Percentiles rank a stretch among this genome's conserved stretches.
These are phyloP conservation scores for Melanostoma scalare DNA, from an alignment of 2,888 invertebrate species.

Conservation along the genomic window DNA sequence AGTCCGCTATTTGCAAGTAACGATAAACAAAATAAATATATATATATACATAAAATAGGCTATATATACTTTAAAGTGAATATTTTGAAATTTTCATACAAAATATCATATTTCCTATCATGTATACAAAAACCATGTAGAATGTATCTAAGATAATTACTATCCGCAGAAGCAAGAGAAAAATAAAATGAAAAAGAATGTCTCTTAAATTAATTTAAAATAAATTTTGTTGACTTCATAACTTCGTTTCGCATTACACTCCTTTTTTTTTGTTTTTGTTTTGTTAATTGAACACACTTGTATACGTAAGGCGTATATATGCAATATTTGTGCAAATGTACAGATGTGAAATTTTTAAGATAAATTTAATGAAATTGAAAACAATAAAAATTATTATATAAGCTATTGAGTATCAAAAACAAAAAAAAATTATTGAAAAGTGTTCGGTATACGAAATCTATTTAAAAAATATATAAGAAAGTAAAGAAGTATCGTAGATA, in stretches of 20 bases:
- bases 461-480: slow-evolving; percentile 54
- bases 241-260: slow-evolving; percentile 26
- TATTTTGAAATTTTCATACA: slow-evolving; percentile 52
- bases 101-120: slow-evolving; percentile 55
- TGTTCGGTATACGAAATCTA: slow-evolving; percentile 68
- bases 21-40: slow-evolving; percentile 19
- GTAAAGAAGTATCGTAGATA: slow-evolving; percentile 58
- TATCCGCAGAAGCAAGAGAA: slow-evolving; percentile 9
- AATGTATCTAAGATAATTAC: slow-evolving; percentile 37
- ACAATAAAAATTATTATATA: slow-evolving; percentile 66
- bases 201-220: slow-evolving; percentile 5
- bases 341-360: slow-evolving; percentile 65
- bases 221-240: slow-evolving; percentile 4
- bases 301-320: slow-evolving; percentile 58
- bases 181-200: slow-evolving; percentile 1
- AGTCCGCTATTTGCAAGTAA: slow-evolving; percentile 47
- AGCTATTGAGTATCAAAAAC: slow-evolving; percentile 40
- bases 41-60: slow-evolving; percentile 42
- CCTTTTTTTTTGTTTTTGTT: background rate
- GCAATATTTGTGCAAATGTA: slow-evolving; percentile 60
- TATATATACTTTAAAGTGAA: slow-evolving; percentile 39
- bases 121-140: slow-evolving; percentile 44
- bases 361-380: slow-evolving; percentile 68
- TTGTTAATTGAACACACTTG: slow-evolving; percentile 30
- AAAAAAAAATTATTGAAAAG: slow-evolving; percentile 36